These are phyloP conservation scores for Philonicus albiceps DNA, from an alignment of 2,888 invertebrate species.

Conservation along the genomic window DNA sequence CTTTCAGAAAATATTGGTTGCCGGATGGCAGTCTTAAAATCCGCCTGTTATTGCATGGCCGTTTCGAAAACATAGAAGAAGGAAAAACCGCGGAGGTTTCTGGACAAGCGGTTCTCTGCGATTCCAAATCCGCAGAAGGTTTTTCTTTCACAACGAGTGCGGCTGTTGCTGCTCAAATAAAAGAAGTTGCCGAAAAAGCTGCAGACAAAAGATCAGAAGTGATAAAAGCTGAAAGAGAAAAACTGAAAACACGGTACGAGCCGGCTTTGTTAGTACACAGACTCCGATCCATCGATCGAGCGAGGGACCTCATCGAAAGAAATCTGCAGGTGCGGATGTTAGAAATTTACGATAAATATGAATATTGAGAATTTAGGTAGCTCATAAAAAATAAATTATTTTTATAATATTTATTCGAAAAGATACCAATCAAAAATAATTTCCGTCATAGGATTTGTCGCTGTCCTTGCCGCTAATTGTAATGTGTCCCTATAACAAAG, in stretches of 20 bases:
- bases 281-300: conserved; percentile 22
- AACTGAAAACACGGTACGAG: conserved; percentile 7
- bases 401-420: neutral
- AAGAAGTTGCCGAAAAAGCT: neutral
- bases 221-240: neutral
- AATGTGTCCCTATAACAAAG: no score
- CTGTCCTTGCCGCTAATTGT: no score
- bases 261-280: conserved; percentile 26
- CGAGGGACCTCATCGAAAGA: conserved; percentile 35
- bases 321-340: conserved; percentile 36
- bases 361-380: neutral
- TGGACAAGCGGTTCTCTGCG: conserved; percentile 39
- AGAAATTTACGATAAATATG: neutral
- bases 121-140: neutral
- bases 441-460: no score
- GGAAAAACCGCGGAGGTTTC: conserved; percentile 28
- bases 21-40: conserved; percentile 28
- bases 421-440: no score
- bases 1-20: conserved; percentile 37
- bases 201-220: neutral
- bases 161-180: neutral
- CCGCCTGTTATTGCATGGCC: neutral
- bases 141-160: neutral
- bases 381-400: neutral
- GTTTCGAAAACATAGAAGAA: neutral